Conservation (phyloP, 2,797 vertebrate species). For the Rhinoraja longicauda region DNA sequence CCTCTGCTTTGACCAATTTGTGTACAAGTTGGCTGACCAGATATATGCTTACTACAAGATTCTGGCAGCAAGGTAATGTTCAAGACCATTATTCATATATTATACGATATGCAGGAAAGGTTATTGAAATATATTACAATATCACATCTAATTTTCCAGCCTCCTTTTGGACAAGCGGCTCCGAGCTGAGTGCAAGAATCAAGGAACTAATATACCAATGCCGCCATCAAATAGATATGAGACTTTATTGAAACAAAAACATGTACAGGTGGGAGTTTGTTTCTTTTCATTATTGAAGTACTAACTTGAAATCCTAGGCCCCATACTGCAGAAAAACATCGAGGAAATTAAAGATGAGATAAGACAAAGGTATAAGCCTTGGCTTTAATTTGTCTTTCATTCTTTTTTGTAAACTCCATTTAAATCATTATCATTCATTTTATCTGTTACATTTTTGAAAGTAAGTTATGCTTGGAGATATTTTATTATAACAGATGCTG, state of each 20-base stretch:
- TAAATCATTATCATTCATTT: not conserved
- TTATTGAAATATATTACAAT: slow-evolving; percentile 3
- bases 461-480: not conserved
- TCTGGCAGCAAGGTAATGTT: slow-evolving; percentile 83
- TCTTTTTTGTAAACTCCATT: not conserved
- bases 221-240: slow-evolving; percentile 86
- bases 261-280: slow-evolving; percentile 74
- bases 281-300: not conserved
- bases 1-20: slow-evolving; percentile 95
- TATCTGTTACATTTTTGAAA: not conserved
- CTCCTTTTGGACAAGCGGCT: slow-evolving; percentile 89
- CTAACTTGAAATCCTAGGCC: not conserved
- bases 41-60: slow-evolving; percentile 96
- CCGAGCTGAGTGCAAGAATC: slow-evolving; percentile 87
- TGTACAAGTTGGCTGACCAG: slow-evolving; percentile 95
- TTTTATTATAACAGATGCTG: not conserved
- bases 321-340: not conserved
- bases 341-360: not conserved
- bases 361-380: not conserved
- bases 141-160: slow-evolving; percentile 51
- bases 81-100: not conserved
- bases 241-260: slow-evolving; percentile 88
- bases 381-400: too few relatives aligned
- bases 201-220: slow-evolving; percentile 81
- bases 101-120: not conserved